Base-by-base conservation (phyloP, 2,888 invertebrate species). In the Saturnia japonica region DNA sequence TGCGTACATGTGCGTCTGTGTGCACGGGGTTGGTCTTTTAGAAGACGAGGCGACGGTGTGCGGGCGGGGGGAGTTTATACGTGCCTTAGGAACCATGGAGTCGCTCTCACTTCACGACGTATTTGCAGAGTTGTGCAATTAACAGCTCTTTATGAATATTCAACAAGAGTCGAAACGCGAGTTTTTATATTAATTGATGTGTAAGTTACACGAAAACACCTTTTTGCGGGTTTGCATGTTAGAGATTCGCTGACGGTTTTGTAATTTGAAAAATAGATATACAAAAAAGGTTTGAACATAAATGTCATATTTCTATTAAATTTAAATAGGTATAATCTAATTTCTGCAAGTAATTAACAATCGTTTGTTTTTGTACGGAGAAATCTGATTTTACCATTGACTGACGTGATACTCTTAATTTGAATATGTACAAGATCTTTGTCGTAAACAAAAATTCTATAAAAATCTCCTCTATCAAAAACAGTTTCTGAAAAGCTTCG, bases 111-210 rank as follows among this genome's bases (percentile, higher is more conserved):
- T 79, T 85, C 80, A 77, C 80, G 84, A 78, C 80, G 89, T 93
- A 93, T 93, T 93, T 93, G 90, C 90, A 86, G 87, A 91, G 90
- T 93, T 91, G 93, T 91, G 93, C 93, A 93, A 93, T 93, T 93
- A 93, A 91, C 93, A 91, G 90, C 88, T 90, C 91, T 92, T 92
- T 92, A 93, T 93, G 91, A 93, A 93, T 93, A 93, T 93, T 93
- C 91, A 92, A 91, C 86, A 85, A 83, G 82, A 85, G 85, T 81
- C 81, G 83, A 82, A 86, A 87, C 84, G 86, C 85, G 84, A 87
- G 89, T 89, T 91, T 88, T 91, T 91, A 86, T 90, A 89, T 89
- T 90, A 92, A 90, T 91, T 90, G 89, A 88, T 87, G 89, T 90
- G 88, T 88, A 89, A 88, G 84, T 88, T 88, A 85, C 85, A 85